Evolutionary conservation across 2,797 vertebrate genomes (phyloP).

Genomic region (Pantherophis alleghaniensis): DNA sequence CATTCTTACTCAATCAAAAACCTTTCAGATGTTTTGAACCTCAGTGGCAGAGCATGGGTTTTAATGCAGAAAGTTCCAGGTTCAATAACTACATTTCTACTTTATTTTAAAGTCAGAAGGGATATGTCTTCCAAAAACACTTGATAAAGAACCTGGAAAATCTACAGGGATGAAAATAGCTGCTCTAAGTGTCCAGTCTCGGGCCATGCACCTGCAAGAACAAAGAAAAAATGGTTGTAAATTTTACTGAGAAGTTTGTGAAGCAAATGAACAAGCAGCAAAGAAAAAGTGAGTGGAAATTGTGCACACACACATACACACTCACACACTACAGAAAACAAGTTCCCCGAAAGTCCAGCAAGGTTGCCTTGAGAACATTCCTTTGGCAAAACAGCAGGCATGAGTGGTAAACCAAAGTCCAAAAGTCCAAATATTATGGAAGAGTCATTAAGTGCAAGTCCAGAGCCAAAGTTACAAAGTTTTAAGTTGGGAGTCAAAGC

Average conservation of each 20-base stretch:
- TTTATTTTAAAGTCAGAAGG: background rate
- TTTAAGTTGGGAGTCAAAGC: background rate
- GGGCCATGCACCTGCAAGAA: background rate
- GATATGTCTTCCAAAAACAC: background rate
- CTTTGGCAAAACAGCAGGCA: background rate
- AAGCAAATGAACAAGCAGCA: background rate
- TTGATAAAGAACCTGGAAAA: background rate
- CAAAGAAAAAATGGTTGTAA: background rate
- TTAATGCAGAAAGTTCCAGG: background rate
- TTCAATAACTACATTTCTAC: background rate
- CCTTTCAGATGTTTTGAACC: background rate
- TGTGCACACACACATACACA: too few relatives aligned
- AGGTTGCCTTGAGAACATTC: background rate
- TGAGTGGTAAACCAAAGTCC: background rate
- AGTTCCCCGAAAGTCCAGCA: background rate
- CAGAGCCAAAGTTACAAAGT: background rate
- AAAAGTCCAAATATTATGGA: background rate
- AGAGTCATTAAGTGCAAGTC: background rate
- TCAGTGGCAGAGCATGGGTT: background rate
- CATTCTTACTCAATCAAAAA: background rate
- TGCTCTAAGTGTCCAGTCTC: background rate
- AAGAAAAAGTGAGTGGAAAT: background rate
- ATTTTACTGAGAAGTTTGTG: background rate
- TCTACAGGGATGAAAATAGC: background rate
- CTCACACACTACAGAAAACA: background rate